These are phyloP conservation scores for Pterobdella sp. DNA, from an alignment of 2,888 invertebrate species.

Conservation along the genomic window DNA sequence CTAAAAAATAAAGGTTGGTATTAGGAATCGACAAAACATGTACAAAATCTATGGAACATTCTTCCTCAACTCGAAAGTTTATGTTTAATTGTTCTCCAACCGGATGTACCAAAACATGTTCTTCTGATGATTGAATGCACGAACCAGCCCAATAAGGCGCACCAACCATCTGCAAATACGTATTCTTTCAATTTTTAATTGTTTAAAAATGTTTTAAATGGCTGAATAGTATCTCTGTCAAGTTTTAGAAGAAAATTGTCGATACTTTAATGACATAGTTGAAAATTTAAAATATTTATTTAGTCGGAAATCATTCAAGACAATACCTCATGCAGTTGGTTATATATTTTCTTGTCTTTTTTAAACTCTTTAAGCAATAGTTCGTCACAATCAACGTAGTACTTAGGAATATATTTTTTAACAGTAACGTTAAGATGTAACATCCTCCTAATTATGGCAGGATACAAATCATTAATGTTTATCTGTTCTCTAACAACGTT, in stretches of 20 bases:
- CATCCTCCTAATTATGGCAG: background rate
- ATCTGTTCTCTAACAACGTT: background rate
- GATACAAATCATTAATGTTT: background rate
- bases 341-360: too few relatives aligned
- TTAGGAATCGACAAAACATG: background rate
- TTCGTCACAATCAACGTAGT: background rate
- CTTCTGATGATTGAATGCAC: background rate
- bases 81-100: background rate
- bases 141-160: background rate
- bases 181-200: too few relatives aligned
- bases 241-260: too few relatives aligned
- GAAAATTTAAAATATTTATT: too few relatives aligned
- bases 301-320: too few relatives aligned
- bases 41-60: background rate
- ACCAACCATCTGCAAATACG: too few relatives aligned
- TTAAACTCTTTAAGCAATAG: too few relatives aligned
- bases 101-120: background rate
- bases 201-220: too few relatives aligned
- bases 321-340: too few relatives aligned
- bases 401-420: background rate
- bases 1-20: background rate
- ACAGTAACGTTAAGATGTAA: background rate
- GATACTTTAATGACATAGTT: too few relatives aligned
- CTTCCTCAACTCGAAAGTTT: background rate
- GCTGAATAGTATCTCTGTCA: too few relatives aligned